Base-by-base conservation (phyloP, 2,888 invertebrate species). In the Capitulum mitella region DNA sequence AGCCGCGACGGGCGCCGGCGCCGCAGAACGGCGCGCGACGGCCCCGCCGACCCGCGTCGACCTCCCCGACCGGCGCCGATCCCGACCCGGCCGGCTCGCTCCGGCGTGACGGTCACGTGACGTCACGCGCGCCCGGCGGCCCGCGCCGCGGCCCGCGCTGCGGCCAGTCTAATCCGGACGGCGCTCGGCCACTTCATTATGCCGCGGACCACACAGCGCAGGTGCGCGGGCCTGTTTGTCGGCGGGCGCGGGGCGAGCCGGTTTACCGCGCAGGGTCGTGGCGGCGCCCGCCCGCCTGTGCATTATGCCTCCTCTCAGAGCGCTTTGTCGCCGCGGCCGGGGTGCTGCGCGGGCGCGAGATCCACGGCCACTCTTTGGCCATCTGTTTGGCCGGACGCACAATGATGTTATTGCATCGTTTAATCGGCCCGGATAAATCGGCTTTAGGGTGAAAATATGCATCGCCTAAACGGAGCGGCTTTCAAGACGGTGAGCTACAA, bases 371-470 rank as follows among this genome's bases (percentile, higher is more conserved):
- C 29, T 22, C 26, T 26, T 6, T 3, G 8, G 10, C 37, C 70
- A 70, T 37, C 40, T 70, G 70, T 70, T 70, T 37, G 70, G 26
- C 6, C 58, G 22, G 22, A 6, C 26, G 26, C 70, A 70, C 70
- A 70, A 70, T 70, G 70, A 19, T 70, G 70, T 70, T 70, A 70
- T 70, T 70, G 70, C 70, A 70, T 40, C 70, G 40, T 70, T 70
- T 70, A 40, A 70, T 70, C 70, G 40, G 37, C 16, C 26, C 70
- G 40, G 3, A 70, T 70, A 70, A 70, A 70, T 70, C 70, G 26
- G 70, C 70, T 70, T 70, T 70, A 8, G 22, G 26, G 22, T 26
- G 70, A 37, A 70, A 70, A 70, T 70, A 70, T 70, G 37, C 70
- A 37, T 40, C 26, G 40, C 70, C 10, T 29, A 8, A 26, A 19